Evolutionary conservation across 2,888 invertebrate genomes (phyloP).

Genomic region (Bedellia somnulentella): DNA sequence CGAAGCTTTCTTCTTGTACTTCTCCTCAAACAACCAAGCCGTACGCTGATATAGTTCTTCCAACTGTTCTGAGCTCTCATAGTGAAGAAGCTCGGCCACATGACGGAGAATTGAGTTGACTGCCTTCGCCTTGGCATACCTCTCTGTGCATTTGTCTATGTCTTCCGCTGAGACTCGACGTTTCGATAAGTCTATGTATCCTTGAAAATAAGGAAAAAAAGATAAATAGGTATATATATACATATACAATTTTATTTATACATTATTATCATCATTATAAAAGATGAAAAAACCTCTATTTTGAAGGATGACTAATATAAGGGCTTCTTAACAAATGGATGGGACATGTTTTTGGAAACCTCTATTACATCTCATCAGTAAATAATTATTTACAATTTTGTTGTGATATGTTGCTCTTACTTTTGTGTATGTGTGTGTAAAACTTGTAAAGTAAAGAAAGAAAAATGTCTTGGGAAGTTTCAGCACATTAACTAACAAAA

Average conservation of each 20-base stretch:
- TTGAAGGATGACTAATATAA: no score
- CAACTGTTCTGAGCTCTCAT: slow-evolving; percentile 87
- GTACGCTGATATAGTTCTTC: slow-evolving; percentile 95
- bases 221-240: neutral
- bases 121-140: slow-evolving; percentile 97
- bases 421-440: neutral
- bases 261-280: no score
- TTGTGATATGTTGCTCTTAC: neutral
- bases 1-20: slow-evolving; percentile 92
- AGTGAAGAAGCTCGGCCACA: slow-evolving; percentile 92
- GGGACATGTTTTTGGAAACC: no score
- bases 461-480: neutral
- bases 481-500: neutral
- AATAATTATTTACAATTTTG: neutral
- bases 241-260: neutral
- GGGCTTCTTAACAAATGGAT: no score
- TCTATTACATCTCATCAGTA: no score
- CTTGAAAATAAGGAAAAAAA: slow-evolving; percentile 35
- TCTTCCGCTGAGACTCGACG: slow-evolving; percentile 97
- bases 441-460: neutral
- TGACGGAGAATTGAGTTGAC: slow-evolving; percentile 97
- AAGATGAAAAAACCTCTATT: no score
- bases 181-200: slow-evolving; percentile 99
- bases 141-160: slow-evolving; percentile 96
- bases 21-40: slow-evolving; percentile 98